Base-by-base conservation (phyloP, 2,888 invertebrate species). In the Norana najaformis region DNA sequence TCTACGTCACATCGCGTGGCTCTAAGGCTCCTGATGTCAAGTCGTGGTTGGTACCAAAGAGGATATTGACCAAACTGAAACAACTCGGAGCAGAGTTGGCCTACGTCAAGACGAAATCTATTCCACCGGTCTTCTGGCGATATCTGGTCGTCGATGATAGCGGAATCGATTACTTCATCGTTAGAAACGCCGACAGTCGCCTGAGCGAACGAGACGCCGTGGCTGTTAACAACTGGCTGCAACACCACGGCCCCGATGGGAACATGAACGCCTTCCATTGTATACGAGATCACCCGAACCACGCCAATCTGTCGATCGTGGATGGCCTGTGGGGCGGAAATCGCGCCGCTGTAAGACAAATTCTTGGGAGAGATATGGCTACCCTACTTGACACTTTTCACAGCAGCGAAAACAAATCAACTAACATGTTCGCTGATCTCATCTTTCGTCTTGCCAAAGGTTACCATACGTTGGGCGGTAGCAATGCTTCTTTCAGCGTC, bases 251-350 rank as follows among this genome's bases (percentile, higher is more conserved):
- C n/a, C 30, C 34, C 5, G 38, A 88, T 23, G 23, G 38, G 35
- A 38, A 34, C 1, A 37, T 34, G 30, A 89, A 23, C 23, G 83
- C 91, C 47, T 53, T 91, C 37, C 91, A 91, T 89, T 91, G 91
- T 53, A 90, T 90, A 41, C 90, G 91, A 37, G 91, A 91, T 85
- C 91, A 91, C 69, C 91, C 91, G 20, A 91, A 41, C 34, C 91
- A 91, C 39, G 38, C 38, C n/a, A 53, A 30, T 23, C 85, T 83
- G n/a, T 88, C 91, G 11, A 36, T 91, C 11, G 39, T 91, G 23
- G 92, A 91, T 85, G 91, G 90, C 2, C 82, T 91, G 88, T 91
- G 92, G 91, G 92, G 92, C 35, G 91, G 90, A 2, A 47, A 83
- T 39, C n/a, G 41, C 1, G 0, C 39, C 23, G 41, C 20, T 34